phyloP scores from a whole-genome alignment of 2,797 vertebrate species.

The Sternotherus odoratus region DNA sequence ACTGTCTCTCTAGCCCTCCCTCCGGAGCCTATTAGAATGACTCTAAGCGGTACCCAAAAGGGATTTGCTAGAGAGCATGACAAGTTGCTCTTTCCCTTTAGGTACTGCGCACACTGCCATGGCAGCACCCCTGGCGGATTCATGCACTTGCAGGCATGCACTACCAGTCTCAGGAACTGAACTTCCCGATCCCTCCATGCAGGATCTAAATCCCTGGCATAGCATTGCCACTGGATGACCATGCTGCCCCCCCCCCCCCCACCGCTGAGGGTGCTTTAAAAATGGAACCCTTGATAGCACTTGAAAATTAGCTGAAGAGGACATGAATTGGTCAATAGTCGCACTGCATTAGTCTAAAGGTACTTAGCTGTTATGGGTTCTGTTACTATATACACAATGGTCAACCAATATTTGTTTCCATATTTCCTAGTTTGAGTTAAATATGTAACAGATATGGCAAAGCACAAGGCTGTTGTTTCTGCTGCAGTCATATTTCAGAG shows the following conservation, averaged over 20 bases:
- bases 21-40: background rate
- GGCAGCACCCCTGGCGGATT: rapidly evolving
- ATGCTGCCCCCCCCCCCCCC: background rate
- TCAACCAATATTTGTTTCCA: background rate
- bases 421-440: background rate
- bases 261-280: background rate
- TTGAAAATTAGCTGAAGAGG: background rate
- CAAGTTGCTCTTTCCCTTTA: background rate
- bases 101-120: background rate
- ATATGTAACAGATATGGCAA: background rate
- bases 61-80: background rate
- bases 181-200: background rate
- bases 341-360: background rate
- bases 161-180: background rate
- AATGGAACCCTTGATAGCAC: background rate
- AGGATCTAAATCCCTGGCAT: background rate
- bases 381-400: background rate
- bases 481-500: background rate
- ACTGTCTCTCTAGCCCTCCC: background rate
- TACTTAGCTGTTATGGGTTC: background rate
- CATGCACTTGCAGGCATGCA: background rate
- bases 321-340: background rate
- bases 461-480: background rate
- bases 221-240: background rate
- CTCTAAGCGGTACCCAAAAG: background rate